Evolutionary conservation across 2,888 invertebrate species (phyloP).

Genomic region (Cheilosia scutellata): DNA sequence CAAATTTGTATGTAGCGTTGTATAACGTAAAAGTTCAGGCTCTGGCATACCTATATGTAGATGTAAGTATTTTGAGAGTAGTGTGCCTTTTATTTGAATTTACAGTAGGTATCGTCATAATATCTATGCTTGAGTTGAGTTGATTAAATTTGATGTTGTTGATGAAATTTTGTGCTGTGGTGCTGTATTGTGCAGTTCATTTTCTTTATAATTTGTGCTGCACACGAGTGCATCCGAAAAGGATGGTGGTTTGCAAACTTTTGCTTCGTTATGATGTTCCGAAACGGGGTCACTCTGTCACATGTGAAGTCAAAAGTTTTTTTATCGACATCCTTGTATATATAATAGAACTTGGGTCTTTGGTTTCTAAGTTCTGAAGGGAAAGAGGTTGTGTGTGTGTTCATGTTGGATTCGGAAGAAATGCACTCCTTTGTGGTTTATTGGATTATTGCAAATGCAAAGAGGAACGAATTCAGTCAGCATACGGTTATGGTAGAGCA

Average conservation of each 20-base stretch:
- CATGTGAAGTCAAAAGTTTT: constrained; percentile 26
- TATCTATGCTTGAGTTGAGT: constrained; percentile 36
- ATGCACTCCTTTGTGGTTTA: constrained; percentile 20
- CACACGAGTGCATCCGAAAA: constrained; percentile 57
- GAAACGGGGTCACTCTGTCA: constrained; percentile 49
- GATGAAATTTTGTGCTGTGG: constrained; percentile 43
- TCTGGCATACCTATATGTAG: too few relatives aligned
- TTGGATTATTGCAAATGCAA: constrained; percentile 10
- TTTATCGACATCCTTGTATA: constrained; percentile 10
- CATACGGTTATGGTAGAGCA: background rate
- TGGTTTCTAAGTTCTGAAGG: constrained; percentile 18
- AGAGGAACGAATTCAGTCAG: background rate
- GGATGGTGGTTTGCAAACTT: constrained; percentile 40
- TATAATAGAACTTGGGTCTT: background rate
- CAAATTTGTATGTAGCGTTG: too few relatives aligned
- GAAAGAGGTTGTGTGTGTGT: background rate
- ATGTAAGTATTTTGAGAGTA: background rate
- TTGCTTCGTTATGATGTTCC: constrained; percentile 25
- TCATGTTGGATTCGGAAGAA: background rate
- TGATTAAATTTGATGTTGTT: constrained; percentile 51
- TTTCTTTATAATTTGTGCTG: constrained; percentile 51
- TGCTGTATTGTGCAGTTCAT: constrained; percentile 44
- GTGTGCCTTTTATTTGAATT: constrained; percentile 7
- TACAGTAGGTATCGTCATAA: background rate
- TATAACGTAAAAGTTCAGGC: too few relatives aligned